phyloP scores from a whole-genome alignment of 2,888 invertebrate species.

The Lochmaea capreae region DNA sequence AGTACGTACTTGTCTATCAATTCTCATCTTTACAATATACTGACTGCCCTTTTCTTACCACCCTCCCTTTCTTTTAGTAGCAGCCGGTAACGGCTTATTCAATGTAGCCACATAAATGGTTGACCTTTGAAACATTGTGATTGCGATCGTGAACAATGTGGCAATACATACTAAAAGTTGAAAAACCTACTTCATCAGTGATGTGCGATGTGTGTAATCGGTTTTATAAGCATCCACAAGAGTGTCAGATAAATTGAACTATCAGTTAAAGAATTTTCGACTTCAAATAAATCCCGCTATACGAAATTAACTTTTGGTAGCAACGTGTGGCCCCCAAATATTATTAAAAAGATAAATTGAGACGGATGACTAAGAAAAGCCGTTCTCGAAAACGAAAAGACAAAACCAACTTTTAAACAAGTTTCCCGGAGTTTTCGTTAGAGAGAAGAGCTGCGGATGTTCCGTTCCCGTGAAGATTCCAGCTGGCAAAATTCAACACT shows the following conservation, averaged over 20 bases:
- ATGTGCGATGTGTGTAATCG: too few relatives aligned
- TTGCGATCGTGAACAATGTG: too few relatives aligned
- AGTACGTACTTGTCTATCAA: too few relatives aligned
- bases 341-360: slow-evolving; percentile 43
- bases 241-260: background rate
- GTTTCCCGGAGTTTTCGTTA: slow-evolving; percentile 20
- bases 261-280: background rate
- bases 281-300: slow-evolving; percentile 13
- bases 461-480: slow-evolving; percentile 24
- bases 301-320: slow-evolving; percentile 37
- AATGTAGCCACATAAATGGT: too few relatives aligned
- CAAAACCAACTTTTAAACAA: slow-evolving; percentile 37
- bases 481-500: slow-evolving; percentile 29
- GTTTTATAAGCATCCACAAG: background rate
- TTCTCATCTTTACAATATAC: too few relatives aligned
- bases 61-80: too few relatives aligned
- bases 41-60: too few relatives aligned
- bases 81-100: too few relatives aligned
- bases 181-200: too few relatives aligned
- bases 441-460: slow-evolving; percentile 18
- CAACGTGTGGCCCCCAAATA: slow-evolving; percentile 34
- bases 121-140: too few relatives aligned
- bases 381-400: slow-evolving; percentile 20
- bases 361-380: slow-evolving; percentile 35
- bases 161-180: too few relatives aligned